Evolutionary conservation across 2,797 vertebrate genomes (phyloP).

Genomic region (Discoglossus pictus): DNA sequence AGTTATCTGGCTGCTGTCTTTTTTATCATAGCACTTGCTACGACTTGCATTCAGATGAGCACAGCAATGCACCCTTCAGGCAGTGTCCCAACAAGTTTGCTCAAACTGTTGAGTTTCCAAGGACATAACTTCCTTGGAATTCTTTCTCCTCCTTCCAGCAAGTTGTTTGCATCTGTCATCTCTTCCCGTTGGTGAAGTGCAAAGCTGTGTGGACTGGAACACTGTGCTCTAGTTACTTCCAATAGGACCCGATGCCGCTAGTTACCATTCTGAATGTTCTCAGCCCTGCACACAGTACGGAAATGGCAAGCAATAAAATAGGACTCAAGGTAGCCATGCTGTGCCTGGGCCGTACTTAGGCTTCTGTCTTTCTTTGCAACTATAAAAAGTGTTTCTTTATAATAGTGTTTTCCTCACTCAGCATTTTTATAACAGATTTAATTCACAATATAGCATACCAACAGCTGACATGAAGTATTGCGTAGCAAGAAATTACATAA

Average conservation of each 20-base stretch:
- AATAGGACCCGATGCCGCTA: slow-evolving; percentile 15
- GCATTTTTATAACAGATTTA: background rate
- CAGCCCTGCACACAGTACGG: slow-evolving; percentile 4
- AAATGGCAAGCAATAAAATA: slow-evolving; percentile 30
- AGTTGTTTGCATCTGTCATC: slow-evolving; percentile 41
- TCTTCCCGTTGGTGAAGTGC: slow-evolving; percentile 21
- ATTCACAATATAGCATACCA: too few relatives aligned
- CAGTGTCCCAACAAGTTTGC: slow-evolving; percentile 8
- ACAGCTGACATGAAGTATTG: too few relatives aligned
- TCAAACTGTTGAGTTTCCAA: slow-evolving; percentile 32
- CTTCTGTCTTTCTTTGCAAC: slow-evolving; percentile 8
- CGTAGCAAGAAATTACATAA: too few relatives aligned
- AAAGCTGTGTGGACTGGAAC: slow-evolving; percentile 30
- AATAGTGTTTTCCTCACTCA: slow-evolving; percentile 6
- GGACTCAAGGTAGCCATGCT: slow-evolving; percentile 21
- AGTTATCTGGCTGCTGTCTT: slow-evolving; percentile 18
- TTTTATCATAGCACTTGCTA: slow-evolving; percentile 18
- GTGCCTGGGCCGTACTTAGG: slow-evolving; percentile 6
- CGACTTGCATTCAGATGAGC: slow-evolving; percentile 40
- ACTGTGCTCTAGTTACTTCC: slow-evolving; percentile 32
- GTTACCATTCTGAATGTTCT: slow-evolving; percentile 16
- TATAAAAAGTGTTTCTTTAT: slow-evolving; percentile 20
- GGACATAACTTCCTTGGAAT: slow-evolving; percentile 30
- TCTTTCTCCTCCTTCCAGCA: slow-evolving; percentile 28
- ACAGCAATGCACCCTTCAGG: slow-evolving; percentile 35